Evolutionary conservation across 2,888 invertebrate species (phyloP).

Genomic region (Merodon equestris): DNA sequence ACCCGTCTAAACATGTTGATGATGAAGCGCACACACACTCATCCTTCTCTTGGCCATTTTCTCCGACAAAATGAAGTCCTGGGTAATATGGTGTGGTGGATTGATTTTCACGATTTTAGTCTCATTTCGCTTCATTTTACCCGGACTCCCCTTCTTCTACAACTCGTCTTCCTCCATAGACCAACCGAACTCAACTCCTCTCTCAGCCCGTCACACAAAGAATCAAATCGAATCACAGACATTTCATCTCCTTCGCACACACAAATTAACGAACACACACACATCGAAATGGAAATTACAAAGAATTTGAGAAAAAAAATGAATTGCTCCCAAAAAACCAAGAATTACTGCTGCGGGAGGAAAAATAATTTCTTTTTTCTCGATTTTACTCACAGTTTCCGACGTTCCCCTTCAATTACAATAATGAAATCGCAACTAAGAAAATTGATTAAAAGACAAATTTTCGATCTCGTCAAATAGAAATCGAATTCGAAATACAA

Average conservation of each 20-base stretch:
- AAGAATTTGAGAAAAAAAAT: conserved; percentile 24
- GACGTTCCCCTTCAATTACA: too few species aligned
- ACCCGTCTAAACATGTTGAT: too few species aligned
- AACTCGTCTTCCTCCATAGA: background rate
- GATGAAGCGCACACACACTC: too few species aligned
- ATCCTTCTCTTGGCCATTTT: too few species aligned
- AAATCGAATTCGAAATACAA: background rate
- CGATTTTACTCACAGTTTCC: conserved; percentile 39
- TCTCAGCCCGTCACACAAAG: conserved; percentile 1
- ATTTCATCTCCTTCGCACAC: conserved; percentile 28
- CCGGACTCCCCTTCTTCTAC: conserved; percentile 45
- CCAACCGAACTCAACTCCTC: too few species aligned
- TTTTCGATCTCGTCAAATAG: conserved; percentile 29
- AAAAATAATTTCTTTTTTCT: conserved; percentile 32
- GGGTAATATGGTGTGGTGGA: background rate
- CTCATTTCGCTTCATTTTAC: background rate
- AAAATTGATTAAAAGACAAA: background rate
- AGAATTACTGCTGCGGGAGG: background rate
- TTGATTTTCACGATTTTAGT: background rate
- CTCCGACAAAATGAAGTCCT: conserved; percentile 40
- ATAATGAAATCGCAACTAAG: too few species aligned
- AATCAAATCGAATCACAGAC: conserved; percentile 1
- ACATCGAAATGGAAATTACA: conserved; percentile 22
- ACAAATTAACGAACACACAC: conserved; percentile 10
- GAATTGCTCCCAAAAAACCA: conserved; percentile 17